Evolutionary conservation across 2,113 vertebrate genomes (phyloP).

Genomic region (Upupa epops): DNA sequence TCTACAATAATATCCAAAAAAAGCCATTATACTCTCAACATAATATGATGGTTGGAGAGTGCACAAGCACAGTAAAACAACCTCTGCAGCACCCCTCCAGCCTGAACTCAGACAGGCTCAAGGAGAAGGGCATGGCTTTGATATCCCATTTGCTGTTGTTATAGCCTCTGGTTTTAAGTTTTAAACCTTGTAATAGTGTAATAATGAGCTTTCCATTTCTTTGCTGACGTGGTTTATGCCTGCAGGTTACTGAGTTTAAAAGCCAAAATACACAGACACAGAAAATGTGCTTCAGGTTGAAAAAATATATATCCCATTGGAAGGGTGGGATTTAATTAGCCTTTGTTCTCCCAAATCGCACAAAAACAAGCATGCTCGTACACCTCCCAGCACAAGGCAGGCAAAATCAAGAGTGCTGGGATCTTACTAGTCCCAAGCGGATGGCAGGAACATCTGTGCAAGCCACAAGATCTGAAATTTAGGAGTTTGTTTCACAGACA

Average conservation of each 20-base stretch:
- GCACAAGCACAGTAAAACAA: constrained; percentile 17
- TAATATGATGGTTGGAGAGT: constrained; percentile 5
- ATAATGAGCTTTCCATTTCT: constrained; percentile 54
- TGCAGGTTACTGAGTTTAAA: constrained; percentile 41
- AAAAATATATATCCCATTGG: constrained; percentile 35
- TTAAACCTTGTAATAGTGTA: constrained; percentile 19
- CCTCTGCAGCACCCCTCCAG: constrained; percentile 32
- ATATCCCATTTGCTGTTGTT: constrained; percentile 38
- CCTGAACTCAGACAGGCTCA: neutral
- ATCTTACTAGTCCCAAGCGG: neutral
- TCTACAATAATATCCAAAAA: neutral
- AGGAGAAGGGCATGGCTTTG: constrained; percentile 27
- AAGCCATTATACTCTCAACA: neutral
- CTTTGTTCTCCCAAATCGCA: constrained; percentile 43
- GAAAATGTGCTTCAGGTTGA: constrained; percentile 48
- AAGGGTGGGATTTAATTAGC: constrained; percentile 52
- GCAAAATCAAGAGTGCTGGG: neutral
- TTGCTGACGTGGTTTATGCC: neutral
- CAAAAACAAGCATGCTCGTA: neutral
- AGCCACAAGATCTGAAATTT: constrained; percentile 6
- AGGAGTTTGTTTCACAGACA: neutral
- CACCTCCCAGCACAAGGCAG: neutral
- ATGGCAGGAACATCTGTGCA: neutral
- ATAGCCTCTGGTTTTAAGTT: constrained; percentile 40
- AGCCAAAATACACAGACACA: constrained; percentile 53